phyloP scores from a whole-genome alignment of 2,113 vertebrate genomes.

The Micronisus gabar region DNA sequence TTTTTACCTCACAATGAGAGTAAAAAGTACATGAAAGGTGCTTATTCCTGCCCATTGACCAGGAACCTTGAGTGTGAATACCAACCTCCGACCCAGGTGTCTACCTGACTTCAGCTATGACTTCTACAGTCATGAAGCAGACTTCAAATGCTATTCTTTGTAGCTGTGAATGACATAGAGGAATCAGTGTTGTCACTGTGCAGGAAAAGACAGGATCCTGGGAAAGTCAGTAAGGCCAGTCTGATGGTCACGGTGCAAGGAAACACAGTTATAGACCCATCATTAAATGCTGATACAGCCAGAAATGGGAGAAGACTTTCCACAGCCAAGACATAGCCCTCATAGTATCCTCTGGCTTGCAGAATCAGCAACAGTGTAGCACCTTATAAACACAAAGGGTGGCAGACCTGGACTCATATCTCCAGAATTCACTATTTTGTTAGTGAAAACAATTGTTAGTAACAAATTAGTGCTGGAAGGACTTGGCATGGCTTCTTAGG shows the following conservation, averaged over 20 bases:
- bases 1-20: not conserved
- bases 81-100: not conserved
- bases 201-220: not conserved
- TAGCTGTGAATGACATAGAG: not conserved
- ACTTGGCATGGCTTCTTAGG: not conserved
- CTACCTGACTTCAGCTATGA: not conserved
- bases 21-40: not conserved
- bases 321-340: not conserved
- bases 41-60: not conserved
- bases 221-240: not conserved
- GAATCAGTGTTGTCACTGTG: not conserved
- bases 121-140: not conserved
- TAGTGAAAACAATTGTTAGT: not conserved
- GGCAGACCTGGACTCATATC: not conserved
- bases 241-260: not conserved
- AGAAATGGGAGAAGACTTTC: not conserved
- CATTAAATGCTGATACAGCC: not conserved
- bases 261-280: not conserved
- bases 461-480: not conserved
- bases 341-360: not conserved
- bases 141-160: not conserved
- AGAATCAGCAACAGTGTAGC: not conserved
- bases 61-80: not conserved
- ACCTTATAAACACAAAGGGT: not conserved
- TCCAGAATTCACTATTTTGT: not conserved